Evolutionary conservation across 2,888 invertebrate species (phyloP).

Genomic region (Macrophya alboannulata): DNA sequence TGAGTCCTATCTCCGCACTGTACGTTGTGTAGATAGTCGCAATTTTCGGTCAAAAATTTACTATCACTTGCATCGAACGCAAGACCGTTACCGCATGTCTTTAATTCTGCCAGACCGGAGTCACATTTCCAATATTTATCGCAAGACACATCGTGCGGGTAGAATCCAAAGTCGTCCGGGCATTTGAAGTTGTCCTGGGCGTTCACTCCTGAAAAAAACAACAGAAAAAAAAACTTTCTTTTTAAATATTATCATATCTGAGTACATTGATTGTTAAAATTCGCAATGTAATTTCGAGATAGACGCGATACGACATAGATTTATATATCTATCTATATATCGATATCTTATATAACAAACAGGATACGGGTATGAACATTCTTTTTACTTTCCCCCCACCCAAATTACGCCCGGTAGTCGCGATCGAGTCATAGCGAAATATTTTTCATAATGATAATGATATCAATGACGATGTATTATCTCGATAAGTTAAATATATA

Average conservation of each 20-base stretch:
- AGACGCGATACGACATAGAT: background rate
- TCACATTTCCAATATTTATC: conserved; percentile 99
- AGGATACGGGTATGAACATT: conserved; percentile 4
- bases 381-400: background rate
- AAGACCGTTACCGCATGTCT: conserved; percentile 96
- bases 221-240: conserved; percentile 53
- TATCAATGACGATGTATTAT: background rate
- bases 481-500: background rate
- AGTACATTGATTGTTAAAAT: no score
- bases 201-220: conserved; percentile 83
- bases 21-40: conserved; percentile 97
- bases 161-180: conserved; percentile 96
- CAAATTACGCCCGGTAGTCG: no score
- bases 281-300: background rate
- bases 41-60: conserved; percentile 96
- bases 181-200: conserved; percentile 95
- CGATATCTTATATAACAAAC: conserved; percentile 33
- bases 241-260: no score
- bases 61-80: conserved; percentile 95
- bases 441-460: background rate
- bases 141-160: conserved; percentile 93
- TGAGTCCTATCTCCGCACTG: conserved; percentile 94
- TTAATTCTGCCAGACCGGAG: conserved; percentile 92
- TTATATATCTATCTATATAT: no score
- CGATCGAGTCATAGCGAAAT: background rate